Evolutionary conservation across 1,140 invertebrate species (phyloP).

Genomic region (Papilio polyxenes): DNA sequence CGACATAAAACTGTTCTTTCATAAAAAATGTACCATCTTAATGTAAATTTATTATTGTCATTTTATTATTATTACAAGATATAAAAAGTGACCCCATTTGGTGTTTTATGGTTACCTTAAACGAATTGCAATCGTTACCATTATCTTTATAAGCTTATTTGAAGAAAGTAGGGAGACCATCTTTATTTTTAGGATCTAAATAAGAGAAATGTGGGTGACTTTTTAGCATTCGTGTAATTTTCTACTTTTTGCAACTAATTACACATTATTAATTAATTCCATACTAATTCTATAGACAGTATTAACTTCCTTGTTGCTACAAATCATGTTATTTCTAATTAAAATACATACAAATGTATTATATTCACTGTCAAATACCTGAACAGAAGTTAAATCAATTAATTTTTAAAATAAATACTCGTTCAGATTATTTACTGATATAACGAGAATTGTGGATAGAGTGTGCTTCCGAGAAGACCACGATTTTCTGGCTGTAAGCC

Average conservation of each 20-base stretch:
- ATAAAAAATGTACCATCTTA: neutral
- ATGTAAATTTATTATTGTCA: neutral
- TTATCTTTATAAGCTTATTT: neutral
- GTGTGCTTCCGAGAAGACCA: slow-evolving; percentile 12
- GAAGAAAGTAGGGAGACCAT: neutral
- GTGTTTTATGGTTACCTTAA: too few relatives aligned
- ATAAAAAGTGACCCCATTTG: neutral
- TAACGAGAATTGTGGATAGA: slow-evolving; percentile 2
- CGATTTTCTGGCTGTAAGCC: slow-evolving; percentile 3
- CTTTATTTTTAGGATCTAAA: neutral
- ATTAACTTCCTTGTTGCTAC: neutral
- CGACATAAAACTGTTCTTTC: neutral
- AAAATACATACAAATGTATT: too few relatives aligned
- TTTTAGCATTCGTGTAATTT: too few relatives aligned
- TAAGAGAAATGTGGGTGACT: neutral
- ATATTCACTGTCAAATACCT: neutral
- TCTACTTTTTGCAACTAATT: neutral
- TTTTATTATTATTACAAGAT: slow-evolving; percentile 11
- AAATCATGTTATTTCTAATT: neutral
- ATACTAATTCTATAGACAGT: neutral
- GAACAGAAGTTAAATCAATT: neutral
- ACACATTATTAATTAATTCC: too few relatives aligned
- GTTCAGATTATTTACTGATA: slow-evolving; percentile 14
- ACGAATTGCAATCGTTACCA: slow-evolving; percentile 2
- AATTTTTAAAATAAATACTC: neutral